Conservation (phyloP, 2,888 invertebrate species). For the Acanthosepion pharaonis region DNA sequence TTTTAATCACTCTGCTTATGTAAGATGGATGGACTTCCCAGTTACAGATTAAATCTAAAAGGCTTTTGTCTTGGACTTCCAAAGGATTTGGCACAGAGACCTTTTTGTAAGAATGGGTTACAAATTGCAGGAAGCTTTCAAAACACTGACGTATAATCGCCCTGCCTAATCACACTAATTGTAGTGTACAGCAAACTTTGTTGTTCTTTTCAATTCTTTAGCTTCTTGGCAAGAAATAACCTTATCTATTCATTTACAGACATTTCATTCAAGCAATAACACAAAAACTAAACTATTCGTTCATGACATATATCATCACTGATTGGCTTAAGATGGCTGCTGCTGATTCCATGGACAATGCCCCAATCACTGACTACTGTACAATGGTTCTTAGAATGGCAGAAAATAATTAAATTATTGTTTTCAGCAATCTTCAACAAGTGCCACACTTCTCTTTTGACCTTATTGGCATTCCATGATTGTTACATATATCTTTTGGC, state of each 20-base stretch:
- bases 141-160: neutral
- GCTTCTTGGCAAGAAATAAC: neutral
- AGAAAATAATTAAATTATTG: slow-evolving; percentile 33
- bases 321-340: neutral
- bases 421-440: slow-evolving; percentile 21
- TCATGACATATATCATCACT: neutral
- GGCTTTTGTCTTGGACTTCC: neutral
- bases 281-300: neutral
- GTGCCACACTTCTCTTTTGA: neutral
- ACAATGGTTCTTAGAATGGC: slow-evolving; percentile 20
- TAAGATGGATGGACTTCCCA: neutral
- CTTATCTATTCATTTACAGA: slow-evolving; percentile 33
- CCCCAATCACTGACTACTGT: neutral
- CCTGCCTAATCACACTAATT: neutral
- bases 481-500: neutral
- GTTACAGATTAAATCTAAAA: neutral
- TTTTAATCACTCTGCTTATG: neutral
- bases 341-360: neutral
- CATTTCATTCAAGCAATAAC: neutral
- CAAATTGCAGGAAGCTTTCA: neutral
- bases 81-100: slow-evolving; percentile 11
- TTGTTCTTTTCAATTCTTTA: neutral
- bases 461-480: neutral
- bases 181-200: neutral
- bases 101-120: slow-evolving; percentile 9